These are phyloP conservation scores for Toxonevra muliebris DNA, from an alignment of 2,888 invertebrate species.

Conservation along the genomic window DNA sequence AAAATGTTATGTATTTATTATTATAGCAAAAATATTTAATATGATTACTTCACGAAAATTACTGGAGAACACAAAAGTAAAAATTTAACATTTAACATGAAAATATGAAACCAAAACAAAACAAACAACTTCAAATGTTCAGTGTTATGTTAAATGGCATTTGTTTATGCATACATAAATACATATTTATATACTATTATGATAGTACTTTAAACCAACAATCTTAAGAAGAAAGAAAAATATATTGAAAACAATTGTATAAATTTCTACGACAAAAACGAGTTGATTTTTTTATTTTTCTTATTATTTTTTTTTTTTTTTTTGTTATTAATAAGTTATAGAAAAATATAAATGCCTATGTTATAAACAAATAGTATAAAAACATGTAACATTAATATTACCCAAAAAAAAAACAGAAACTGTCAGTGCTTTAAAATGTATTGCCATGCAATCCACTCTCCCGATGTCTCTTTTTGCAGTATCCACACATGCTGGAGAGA, in stretches of 20 bases:
- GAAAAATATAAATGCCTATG: no score
- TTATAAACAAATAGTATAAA: no score
- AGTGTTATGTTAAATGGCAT: background rate
- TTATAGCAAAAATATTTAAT: background rate
- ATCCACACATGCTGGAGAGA: no score
- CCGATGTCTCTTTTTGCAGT: no score
- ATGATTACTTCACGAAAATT: background rate
- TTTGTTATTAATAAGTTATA: no score
- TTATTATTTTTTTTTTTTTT: no score
- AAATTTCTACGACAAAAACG: no score
- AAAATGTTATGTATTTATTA: constrained; percentile 9
- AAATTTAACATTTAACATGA: background rate
- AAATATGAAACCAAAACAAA: background rate
- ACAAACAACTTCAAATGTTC: background rate
- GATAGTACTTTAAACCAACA: background rate
- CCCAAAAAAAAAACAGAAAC: no score
- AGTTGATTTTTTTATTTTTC: no score
- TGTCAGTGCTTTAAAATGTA: no score
- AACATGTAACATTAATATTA: no score
- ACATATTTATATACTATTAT: background rate
- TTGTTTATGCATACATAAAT: constrained; percentile 5
- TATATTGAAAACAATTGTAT: background rate
- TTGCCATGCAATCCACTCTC: no score
- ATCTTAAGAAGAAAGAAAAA: background rate
- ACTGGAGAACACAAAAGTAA: background rate